phyloP scores from a whole-genome alignment of 2,888 invertebrate genomes.

The Bruchidius siliquastri region DNA sequence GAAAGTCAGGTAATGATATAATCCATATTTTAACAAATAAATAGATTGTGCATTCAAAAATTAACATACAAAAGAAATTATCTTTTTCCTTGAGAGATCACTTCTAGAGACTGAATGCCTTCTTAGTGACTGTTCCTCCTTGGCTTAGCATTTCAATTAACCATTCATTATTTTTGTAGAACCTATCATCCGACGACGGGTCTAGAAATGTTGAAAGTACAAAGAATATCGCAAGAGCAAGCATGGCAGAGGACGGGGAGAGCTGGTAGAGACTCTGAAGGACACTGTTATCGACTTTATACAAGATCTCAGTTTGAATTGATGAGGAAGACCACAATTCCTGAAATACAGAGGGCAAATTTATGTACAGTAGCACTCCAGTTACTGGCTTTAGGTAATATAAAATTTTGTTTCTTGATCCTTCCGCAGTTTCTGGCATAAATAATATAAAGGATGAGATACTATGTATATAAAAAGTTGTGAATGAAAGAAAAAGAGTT shows the following conservation, averaged over 20 bases:
- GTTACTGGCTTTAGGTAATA: conserved; percentile 17
- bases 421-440: too few relatives aligned
- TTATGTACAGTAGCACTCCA: conserved; percentile 70
- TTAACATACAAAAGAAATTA: too few relatives aligned
- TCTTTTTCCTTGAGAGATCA: too few relatives aligned
- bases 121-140: too few relatives aligned
- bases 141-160: background rate
- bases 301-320: conserved; percentile 71
- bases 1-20: conserved; percentile 65
- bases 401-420: too few relatives aligned
- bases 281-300: conserved; percentile 83
- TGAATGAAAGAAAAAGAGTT: too few relatives aligned
- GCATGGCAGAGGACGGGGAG: conserved; percentile 90
- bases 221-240: conserved; percentile 84
- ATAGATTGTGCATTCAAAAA: too few relatives aligned
- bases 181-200: conserved; percentile 77
- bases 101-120: too few relatives aligned
- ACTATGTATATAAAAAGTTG: too few relatives aligned
- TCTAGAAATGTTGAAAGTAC: conserved; percentile 76
- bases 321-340: conserved; percentile 68
- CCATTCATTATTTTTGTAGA: conserved; percentile 41
- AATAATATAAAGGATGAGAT: too few relatives aligned
- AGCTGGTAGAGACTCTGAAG: conserved; percentile 82
- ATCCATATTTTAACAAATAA: background rate
- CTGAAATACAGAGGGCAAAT: conserved; percentile 80